Percentiles rank a stretch among this genome's conserved stretches.
These are phyloP conservation scores for Sciaenops ocellatus DNA, from an alignment of 2,797 vertebrate species.

Conservation along the genomic window DNA sequence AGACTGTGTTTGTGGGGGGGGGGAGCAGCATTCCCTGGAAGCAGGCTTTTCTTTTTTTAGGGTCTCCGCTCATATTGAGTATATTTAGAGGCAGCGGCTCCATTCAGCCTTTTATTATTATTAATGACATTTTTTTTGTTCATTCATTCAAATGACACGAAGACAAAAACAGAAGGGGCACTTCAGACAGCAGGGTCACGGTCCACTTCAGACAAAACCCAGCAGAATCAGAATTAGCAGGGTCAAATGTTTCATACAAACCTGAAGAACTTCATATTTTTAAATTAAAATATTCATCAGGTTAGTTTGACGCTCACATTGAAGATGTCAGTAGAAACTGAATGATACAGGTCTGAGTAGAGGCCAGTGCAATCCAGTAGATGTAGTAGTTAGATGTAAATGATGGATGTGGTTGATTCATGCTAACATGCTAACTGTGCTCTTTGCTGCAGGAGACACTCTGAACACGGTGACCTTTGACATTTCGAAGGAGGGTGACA, in stretches of 20 bases:
- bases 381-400: neutral
- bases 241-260: neutral
- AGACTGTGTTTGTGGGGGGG: conserved; percentile 22
- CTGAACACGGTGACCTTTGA: conserved; percentile 91
- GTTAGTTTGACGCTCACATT: too few species aligned
- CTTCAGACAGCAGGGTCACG: conserved; percentile 3
- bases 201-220: neutral
- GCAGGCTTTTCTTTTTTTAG: conserved; percentile 70
- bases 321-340: neutral
- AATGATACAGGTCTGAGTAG: too few species aligned
- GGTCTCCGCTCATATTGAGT: conserved; percentile 48
- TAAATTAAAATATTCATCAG: neutral
- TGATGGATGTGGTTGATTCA: neutral
- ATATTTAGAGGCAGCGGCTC: conserved; percentile 64
- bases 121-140: conserved; percentile 49
- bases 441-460: conserved; percentile 83
- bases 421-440: conserved; percentile 23
- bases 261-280: neutral
- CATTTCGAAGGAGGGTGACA: conserved; percentile 90
- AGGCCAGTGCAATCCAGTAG: neutral
- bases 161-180: neutral
- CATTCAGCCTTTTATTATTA: conserved; percentile 58
- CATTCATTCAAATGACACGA: conserved; percentile 32
- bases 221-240: neutral
- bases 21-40: conserved; percentile 54